Evolutionary conservation across 2,888 invertebrate genomes (phyloP), one percentile per base, ranked within the genome.

Genomic region (Alcis repandata): DNA sequence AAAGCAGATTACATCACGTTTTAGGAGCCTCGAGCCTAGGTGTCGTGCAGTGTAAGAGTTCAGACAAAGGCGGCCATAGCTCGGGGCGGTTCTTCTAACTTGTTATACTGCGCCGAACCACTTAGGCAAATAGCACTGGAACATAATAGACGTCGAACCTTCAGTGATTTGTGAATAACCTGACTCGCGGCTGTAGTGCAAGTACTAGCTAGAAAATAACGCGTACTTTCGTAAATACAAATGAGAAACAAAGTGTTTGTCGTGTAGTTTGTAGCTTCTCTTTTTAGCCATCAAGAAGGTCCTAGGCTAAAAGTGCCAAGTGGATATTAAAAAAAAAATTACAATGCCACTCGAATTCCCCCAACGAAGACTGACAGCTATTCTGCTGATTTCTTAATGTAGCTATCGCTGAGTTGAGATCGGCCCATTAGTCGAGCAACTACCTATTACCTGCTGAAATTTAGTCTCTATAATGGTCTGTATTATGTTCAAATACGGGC

Each of bases 101-200:
- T 84, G 85, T 87, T 85, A 84, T 80, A 77, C 77, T 74, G 71
- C 72, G 73, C 75, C 71, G 73, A 72, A 74, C 82, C 86, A 86
- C 85, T 86, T 87, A 83, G 77, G 82, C 79, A 87, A 88, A 89
- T 86, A 84, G 80, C 83, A 85, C 75, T 79, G 78, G 77, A 69
- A 70, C 68, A 74, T 79, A 82, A 82, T 79, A 77, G 76, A 75
- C 78, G 77, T 77, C 75, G 72, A 76, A 77, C 74, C 69, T 79
- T 76, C 40, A 17, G 48, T 46, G 77, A 77, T 79, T 79, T 80
- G 74, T 74, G 72, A 13, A 32, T 33, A 40, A n/a, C 4, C 53
- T 70, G 10, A n/a, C 4, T 15, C n/a, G 7, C 15, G 15, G 7
- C 4, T 15, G 7, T 41, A 36, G 10, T n/a, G n/a, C n/a, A n/a